Evolutionary conservation across 2,797 vertebrate genomes (phyloP).

Genomic region (Tenualosa ilisha): DNA sequence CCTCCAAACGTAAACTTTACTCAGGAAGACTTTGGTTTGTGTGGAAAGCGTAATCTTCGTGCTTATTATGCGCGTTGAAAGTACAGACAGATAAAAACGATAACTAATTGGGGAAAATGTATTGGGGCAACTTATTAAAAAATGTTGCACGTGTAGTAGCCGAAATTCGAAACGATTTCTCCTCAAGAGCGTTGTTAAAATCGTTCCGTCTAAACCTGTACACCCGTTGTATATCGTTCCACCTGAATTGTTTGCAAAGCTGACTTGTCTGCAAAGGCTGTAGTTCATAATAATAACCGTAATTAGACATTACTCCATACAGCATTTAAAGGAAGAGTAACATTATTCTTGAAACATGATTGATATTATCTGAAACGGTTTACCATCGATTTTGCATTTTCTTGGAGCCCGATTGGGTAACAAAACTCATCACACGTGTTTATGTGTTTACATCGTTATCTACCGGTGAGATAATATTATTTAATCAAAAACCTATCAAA

Average conservation of each 20-base stretch:
- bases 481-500: not conserved
- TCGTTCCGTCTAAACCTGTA: slow-evolving; percentile 3
- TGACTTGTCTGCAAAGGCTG: not conserved
- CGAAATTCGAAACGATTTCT: not conserved
- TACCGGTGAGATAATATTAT: not conserved
- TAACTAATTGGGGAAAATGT: no score
- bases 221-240: not conserved
- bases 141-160: not conserved
- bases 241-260: not conserved
- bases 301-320: not conserved
- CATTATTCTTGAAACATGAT: not conserved
- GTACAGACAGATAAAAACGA: no score
- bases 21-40: not conserved
- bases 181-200: not conserved
- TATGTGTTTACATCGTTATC: not conserved
- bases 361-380: not conserved
- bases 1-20: no score
- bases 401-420: not conserved
- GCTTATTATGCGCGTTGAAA: no score
- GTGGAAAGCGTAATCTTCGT: no score
- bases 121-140: no score
- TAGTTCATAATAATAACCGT: not conserved
- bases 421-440: not conserved
- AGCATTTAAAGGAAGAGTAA: not conserved
- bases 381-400: not conserved